Conservation (phyloP, 2,113 vertebrate species). For the Clarias batrachus region DNA sequence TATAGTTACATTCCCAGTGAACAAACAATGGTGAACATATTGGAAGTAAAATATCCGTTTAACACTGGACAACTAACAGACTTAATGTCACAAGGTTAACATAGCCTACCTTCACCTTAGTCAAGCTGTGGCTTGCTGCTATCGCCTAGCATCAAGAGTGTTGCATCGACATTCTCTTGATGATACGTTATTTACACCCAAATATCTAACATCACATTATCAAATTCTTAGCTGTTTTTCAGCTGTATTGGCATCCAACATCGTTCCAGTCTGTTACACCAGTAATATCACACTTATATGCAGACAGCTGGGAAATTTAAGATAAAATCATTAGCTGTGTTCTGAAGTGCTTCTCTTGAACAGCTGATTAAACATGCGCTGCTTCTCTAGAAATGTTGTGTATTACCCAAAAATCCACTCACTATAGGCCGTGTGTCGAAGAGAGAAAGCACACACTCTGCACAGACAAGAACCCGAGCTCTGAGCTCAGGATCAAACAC, state of each 20-base stretch:
- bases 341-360: neutral
- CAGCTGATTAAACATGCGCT: neutral
- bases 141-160: too few species aligned
- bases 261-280: neutral
- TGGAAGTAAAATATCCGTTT: too few species aligned
- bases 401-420: neutral
- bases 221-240: neutral
- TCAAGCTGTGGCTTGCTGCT: too few species aligned
- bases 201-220: neutral
- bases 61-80: too few species aligned
- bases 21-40: too few species aligned
- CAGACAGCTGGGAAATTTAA: neutral
- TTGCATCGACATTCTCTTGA: too few species aligned
- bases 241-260: neutral
- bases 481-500: neutral
- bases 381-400: neutral
- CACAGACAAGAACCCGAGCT: neutral
- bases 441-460: neutral
- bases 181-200: neutral
- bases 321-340: neutral
- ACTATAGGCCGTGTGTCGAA: too few species aligned
- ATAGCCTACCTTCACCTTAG: too few species aligned
- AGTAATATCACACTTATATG: neutral
- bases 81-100: too few species aligned
- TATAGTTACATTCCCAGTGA: neutral